Evolutionary conservation across 2,888 invertebrate genomes (phyloP), one percentile per base, ranked within the genome.

Genomic region (Poecilobothrus nobilitatus): DNA sequence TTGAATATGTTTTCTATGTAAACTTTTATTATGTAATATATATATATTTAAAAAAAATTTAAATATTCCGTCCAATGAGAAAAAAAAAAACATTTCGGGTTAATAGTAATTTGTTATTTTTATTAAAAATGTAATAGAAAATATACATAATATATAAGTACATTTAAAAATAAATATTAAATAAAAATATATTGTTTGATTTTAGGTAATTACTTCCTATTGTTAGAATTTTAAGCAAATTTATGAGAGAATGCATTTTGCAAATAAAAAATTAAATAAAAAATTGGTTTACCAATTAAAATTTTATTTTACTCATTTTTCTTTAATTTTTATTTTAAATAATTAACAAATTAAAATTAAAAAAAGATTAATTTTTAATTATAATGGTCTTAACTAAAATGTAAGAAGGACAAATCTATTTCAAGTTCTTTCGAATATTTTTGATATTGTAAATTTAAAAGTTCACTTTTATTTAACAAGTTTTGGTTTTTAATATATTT

Each of bases 161-260:
- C 6, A 18, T 53, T n/a, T 18, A 12, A 53, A 15, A 53, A 6
- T 53, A 12, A 53, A n/a, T 44, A 44, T 44, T 44, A 44, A 3
- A 44, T 44, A 53, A 53, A 53, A n/a, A 18, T 12, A 53, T 53
- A 53, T 53, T 53, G 53, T 53, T 53, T 53, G 53, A 53, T 53
- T 53, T 53, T 53, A 53, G 53, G 18, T 18, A 53, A 53, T 53
- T 53, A 53, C 53, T 53, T 53, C 53, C 53, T 53, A 53, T 53
- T 53, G 15, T 37, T 53, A 53, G 18, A 53, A 53, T 53, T 4
- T 6, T 53, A 53, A 53, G 53, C 53, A 53, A 53, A 1, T 53
- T 53, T 53, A 53, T 53, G 53, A 53, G 53, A 53, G 18, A 53
- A 53, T 18, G 53, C 53, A 53, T 53, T 53, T 53, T n/a, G 53